Percentiles rank a stretch among this genome's conserved stretches.
Conservation (phyloP, 2,113 vertebrate genomes). For the Leiothrix lutea region DNA sequence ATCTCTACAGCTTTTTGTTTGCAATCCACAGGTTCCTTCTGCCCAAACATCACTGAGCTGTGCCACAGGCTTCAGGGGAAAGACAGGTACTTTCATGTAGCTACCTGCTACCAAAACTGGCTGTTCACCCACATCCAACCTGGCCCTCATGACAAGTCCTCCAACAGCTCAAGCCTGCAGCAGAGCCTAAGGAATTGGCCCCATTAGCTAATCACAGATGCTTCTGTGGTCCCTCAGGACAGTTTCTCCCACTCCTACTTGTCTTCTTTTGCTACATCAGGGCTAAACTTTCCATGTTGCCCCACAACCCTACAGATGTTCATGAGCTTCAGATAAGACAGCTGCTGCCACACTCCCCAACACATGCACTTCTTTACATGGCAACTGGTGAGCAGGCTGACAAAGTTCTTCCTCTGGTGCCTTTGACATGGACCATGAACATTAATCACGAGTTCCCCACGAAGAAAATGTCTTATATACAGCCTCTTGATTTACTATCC, state of each 20-base stretch:
- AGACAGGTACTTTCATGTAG: neutral
- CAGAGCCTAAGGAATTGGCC: neutral
- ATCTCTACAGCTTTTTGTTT: neutral
- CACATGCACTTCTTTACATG: neutral
- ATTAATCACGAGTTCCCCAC: neutral
- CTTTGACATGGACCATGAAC: neutral
- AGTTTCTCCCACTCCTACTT: neutral
- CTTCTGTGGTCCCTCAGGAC: neutral
- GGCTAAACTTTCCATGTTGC: neutral
- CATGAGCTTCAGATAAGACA: neutral
- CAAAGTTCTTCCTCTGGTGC: neutral
- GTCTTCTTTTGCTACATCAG: neutral
- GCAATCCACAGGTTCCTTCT: neutral
- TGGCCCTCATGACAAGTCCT: neutral
- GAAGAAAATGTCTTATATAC: neutral
- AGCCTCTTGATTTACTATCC: neutral
- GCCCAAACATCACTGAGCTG: neutral
- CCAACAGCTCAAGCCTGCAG: neutral
- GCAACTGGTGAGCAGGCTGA: neutral
- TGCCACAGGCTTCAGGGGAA: neutral
- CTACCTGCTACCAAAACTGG: rapidly evolving
- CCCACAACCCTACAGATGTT: neutral
- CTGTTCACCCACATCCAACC: neutral
- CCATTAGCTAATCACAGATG: neutral
- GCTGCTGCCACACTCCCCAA: neutral